These are phyloP conservation scores for Leptinotarsa haldemani DNA, from an alignment of 2,888 invertebrate species.

Conservation along the genomic window DNA sequence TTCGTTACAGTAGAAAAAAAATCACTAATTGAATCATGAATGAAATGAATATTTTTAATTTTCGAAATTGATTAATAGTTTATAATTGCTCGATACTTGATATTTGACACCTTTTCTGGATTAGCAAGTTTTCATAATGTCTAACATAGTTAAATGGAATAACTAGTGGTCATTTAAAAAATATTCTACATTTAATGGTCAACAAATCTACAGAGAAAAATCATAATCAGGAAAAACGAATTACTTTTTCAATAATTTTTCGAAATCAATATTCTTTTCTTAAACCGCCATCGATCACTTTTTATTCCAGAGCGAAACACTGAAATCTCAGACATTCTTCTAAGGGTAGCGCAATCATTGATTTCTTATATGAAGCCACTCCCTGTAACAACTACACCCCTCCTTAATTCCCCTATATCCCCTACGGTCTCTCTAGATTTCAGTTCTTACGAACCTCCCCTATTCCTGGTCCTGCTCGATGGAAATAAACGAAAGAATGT, in stretches of 20 bases:
- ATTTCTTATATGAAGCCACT: constrained; percentile 64
- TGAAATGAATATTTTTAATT: no score
- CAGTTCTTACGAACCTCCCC: constrained; percentile 49
- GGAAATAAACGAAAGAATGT: constrained; percentile 41
- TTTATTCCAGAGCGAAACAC: constrained; percentile 28
- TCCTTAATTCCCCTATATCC: constrained; percentile 55
- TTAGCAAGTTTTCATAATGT: no score
- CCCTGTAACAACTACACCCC: constrained; percentile 56
- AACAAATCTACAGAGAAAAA: no score
- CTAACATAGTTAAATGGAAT: no score
- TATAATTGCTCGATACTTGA: no score
- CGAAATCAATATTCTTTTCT: background rate
- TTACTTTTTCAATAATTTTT: background rate
- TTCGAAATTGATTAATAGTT: no score
- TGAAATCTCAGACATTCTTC: constrained; percentile 51
- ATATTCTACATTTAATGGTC: no score
- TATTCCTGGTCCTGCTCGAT: constrained; percentile 38
- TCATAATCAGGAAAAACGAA: background rate
- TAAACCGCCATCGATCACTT: background rate
- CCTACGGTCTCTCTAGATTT: constrained; percentile 45
- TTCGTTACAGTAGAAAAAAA: no score
- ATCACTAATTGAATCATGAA: no score
- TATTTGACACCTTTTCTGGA: no score
- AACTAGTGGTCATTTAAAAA: no score
- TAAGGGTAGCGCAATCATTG: constrained; percentile 59